These are phyloP conservation scores for Enteromius anoplus DNA, from an alignment of 2,797 vertebrate species.

Conservation along the genomic window DNA sequence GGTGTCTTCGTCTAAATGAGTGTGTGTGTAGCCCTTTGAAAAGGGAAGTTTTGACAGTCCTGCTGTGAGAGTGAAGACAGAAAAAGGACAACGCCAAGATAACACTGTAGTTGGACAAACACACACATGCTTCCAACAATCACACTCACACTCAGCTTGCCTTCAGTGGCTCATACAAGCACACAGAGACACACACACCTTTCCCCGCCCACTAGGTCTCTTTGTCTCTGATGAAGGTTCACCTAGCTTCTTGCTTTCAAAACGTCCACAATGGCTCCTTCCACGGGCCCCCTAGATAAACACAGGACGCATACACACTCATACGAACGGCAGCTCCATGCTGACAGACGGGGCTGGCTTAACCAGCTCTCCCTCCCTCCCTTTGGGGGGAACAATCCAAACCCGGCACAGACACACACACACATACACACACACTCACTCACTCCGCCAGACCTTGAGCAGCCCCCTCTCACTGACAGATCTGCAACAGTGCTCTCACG, in stretches of 20 bases:
- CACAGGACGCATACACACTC: conserved; percentile 22
- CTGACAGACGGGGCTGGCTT: conserved; percentile 33
- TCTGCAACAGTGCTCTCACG: conserved; percentile 58
- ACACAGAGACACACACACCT: conserved; percentile 28
- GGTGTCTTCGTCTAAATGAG: neutral
- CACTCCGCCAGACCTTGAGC: conserved; percentile 60
- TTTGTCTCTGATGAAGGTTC: conserved; percentile 11
- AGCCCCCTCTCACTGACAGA: conserved; percentile 61
- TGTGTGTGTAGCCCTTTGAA: neutral
- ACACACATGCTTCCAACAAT: neutral
- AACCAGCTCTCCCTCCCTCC: conserved; percentile 28
- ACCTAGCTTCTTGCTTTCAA: conserved; percentile 31
- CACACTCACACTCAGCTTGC: neutral
- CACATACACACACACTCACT: conserved; percentile 16
- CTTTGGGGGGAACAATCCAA: conserved; percentile 24
- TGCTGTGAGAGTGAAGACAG: conserved; percentile 31
- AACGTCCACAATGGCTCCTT: conserved; percentile 19
- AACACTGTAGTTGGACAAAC: conserved; percentile 5
- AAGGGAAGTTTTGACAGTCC: conserved; percentile 25
- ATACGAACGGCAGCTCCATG: conserved; percentile 30
- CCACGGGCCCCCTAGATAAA: neutral
- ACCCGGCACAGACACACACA: conserved; percentile 33
- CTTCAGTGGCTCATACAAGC: neutral
- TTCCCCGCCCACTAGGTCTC: neutral
- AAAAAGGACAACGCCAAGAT: neutral